A percentile compares a stretch with the other conserved stretches of the same genome.
Conservation (phyloP, 1,140 invertebrate species). For the Brachionus koreanus region DNA sequence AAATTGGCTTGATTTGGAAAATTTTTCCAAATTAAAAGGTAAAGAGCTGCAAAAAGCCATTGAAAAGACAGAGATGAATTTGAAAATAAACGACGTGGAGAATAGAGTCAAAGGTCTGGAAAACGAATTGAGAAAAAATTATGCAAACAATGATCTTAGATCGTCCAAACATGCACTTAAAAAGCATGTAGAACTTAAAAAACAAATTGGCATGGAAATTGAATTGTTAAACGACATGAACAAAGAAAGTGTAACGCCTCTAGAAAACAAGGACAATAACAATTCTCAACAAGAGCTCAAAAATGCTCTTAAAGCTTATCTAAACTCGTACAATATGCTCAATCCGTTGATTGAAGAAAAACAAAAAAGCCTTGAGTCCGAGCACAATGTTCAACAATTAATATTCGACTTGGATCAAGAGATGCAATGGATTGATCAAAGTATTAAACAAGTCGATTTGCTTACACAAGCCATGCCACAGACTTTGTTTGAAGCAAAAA, state of each 20-base stretch:
- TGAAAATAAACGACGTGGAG: background rate
- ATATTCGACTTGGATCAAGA: constrained; percentile 39
- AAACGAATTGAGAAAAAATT: background rate
- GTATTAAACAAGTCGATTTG: background rate
- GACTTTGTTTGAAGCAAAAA: background rate
- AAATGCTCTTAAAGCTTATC: background rate
- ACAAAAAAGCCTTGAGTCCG: background rate
- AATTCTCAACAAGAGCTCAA: background rate
- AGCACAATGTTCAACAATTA: background rate
- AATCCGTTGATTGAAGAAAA: background rate
- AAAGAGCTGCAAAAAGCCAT: background rate
- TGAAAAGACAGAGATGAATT: background rate
- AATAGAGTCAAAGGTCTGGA: background rate
- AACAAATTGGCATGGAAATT: constrained; percentile 9
- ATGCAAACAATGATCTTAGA: background rate
- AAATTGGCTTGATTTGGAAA: constrained; percentile 27
- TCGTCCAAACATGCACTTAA: background rate
- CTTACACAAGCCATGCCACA: background rate
- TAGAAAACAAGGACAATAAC: background rate
- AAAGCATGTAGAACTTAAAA: background rate
- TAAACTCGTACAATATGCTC: background rate
- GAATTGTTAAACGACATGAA: constrained; percentile 37
- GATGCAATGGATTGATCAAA: constrained; percentile 12
- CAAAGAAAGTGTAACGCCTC: background rate
- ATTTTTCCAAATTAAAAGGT: background rate